A percentile compares a stretch with the other conserved stretches of the same genome.
phyloP scores from a whole-genome alignment of 2,113 vertebrate species.

The Malaclemys terrapin region DNA sequence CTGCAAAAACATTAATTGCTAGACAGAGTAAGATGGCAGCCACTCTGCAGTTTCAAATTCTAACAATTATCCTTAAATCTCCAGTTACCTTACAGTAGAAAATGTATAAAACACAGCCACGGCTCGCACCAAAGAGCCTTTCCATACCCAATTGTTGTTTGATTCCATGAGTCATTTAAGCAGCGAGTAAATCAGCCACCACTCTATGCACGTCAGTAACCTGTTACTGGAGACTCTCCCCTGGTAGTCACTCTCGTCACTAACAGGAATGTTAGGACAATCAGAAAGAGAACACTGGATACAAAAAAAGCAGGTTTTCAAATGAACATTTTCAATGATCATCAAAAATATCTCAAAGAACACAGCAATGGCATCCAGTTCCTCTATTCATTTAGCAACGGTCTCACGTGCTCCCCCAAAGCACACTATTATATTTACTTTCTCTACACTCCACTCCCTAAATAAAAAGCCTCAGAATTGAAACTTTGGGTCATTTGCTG shows the following conservation, averaged over 20 bases:
- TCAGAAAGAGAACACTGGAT: not conserved
- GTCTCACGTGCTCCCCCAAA: not conserved
- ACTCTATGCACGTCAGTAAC: conserved; percentile 14
- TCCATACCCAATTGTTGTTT: conserved; percentile 21
- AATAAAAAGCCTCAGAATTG: not conserved
- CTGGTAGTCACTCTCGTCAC: not conserved
- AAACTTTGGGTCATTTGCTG: not conserved
- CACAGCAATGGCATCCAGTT: not conserved
- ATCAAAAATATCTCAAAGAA: conserved; percentile 2
- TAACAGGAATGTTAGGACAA: not conserved
- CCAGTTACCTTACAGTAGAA: not conserved
- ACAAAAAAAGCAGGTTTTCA: not conserved
- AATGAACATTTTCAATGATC: not conserved
- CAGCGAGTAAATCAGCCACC: not conserved
- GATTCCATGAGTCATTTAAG: not conserved
- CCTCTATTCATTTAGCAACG: not conserved
- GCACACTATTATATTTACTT: fast-evolving
- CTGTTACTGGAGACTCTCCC: conserved; percentile 26
- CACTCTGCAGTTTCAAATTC: not conserved
- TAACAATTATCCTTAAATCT: not conserved
- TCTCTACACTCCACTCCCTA: conserved; percentile 1
- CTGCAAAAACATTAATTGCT: not conserved
- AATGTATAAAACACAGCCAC: not conserved
- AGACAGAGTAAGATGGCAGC: not conserved
- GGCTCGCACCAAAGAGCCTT: not conserved